Evolutionary conservation across 2,888 invertebrate genomes (phyloP), one percentile per base, ranked within the genome.

Genomic region (Cephus runcator): DNA sequence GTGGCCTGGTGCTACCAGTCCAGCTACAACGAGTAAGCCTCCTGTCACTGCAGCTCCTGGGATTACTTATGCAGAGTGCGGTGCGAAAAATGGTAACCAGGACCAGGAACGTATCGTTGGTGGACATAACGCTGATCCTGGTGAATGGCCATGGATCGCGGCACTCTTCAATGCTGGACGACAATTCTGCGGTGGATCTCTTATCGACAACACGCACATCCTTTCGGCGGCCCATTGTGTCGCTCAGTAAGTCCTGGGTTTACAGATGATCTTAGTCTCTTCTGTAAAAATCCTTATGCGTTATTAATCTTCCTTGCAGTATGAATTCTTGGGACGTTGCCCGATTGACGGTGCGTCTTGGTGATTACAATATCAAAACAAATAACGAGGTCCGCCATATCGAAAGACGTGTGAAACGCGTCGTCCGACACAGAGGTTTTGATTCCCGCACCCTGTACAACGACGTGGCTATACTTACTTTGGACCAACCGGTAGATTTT

Each of bases 311-410:
- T 15, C 31, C n/a, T 73, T 69, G 31, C 33, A 97, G 97, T 85
- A 97, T 97, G 97, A 96, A 95, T 76, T 96, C 97, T 1, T 96
- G 96, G 95, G 97, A 97, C 89, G 97, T 97, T 0, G 96, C 97
- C 0, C 94, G 96, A 76, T 88, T 97, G 77, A 96, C 96, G 1
- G 96, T 96, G 0, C 93, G 96, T 83, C 93, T 97, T 30, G 97
- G 97, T 12, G 97, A 97, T 89, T 94, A 97, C 89, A 96, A 97
- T 85, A 97, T 97, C 77, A 95, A 95, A 86, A 94, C 94, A 0
- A 95, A 94, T 87, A 92, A 93, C 3, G 97, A 97, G 91, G 95
- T 95, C 2, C 93, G 94, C 79, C 97, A 97, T 88, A 91, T 97
- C 35, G 96, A 96, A 84, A 94, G 96, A 85, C 95, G 95, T 88